phyloP scores from a whole-genome alignment of 2,797 vertebrate genomes.

The Leptoclinus maculatus region DNA sequence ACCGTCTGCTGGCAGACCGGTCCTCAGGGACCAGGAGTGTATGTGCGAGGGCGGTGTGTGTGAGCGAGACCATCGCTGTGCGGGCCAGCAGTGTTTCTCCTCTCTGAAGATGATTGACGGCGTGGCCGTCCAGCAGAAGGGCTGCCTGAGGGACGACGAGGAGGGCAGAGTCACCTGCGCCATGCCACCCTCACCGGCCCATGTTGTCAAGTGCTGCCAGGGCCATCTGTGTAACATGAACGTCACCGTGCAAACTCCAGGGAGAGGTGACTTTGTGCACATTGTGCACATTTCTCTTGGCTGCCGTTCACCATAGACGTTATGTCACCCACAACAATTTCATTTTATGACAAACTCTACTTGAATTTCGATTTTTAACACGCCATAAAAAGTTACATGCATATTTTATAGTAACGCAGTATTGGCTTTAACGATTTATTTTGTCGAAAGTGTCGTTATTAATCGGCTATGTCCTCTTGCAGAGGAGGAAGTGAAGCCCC shows the following conservation, averaged over 20 bases:
- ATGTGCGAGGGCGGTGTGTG: slow-evolving; percentile 92
- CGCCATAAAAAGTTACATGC: neutral
- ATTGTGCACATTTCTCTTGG: slow-evolving; percentile 55
- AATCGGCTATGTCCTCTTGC: slow-evolving; percentile 30
- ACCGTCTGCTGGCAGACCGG: slow-evolving; percentile 80
- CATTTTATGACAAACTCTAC: neutral
- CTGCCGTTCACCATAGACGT: slow-evolving; percentile 20
- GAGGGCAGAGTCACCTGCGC: slow-evolving; percentile 93
- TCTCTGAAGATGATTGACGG: slow-evolving; percentile 91
- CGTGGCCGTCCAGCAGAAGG: slow-evolving; percentile 89
- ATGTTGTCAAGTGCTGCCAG: slow-evolving; percentile 94
- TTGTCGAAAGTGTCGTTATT: neutral
- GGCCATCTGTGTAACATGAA: slow-evolving; percentile 97
- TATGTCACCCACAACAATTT: slow-evolving; percentile 10
- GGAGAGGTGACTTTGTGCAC: slow-evolving; percentile 86
- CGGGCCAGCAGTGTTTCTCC: slow-evolving; percentile 94
- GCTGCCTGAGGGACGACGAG: slow-evolving; percentile 94
- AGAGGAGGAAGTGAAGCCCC: slow-evolving; percentile 87
- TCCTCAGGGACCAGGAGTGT: slow-evolving; percentile 87
- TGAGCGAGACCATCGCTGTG: slow-evolving; percentile 85
- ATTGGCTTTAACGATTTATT: neutral
- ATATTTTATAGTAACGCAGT: neutral
- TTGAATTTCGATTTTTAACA: neutral
- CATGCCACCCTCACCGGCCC: slow-evolving; percentile 87
- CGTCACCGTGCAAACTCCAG: slow-evolving; percentile 89